Percentiles rank a stretch among this genome's conserved stretches.
phyloP scores from a whole-genome alignment of 2,797 vertebrate species.

The Chaunax sp. region DNA sequence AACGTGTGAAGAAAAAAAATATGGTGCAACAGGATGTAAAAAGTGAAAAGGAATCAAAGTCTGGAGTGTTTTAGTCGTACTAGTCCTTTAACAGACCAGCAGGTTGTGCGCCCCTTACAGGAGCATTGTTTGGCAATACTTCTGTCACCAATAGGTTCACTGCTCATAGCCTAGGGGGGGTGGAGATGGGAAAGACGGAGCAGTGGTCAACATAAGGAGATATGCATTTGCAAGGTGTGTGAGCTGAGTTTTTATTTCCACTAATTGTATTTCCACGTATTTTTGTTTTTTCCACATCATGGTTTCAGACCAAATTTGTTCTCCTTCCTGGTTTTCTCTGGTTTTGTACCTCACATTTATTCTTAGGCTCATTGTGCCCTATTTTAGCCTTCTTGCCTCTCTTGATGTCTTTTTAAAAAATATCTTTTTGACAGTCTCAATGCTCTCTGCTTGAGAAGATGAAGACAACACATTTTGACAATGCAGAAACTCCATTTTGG shows the following conservation, averaged over 20 bases:
- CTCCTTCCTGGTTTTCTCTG: slow-evolving; percentile 8
- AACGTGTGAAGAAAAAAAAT: slow-evolving; percentile 51
- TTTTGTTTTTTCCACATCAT: slow-evolving; percentile 9
- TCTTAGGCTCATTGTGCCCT: neutral
- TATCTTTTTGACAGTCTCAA: neutral
- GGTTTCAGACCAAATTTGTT: slow-evolving; percentile 44
- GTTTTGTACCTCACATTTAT: slow-evolving; percentile 25
- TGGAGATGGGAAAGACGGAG: slow-evolving; percentile 7
- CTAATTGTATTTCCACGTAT: neutral
- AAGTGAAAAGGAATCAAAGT: slow-evolving; percentile 35
- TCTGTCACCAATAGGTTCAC: slow-evolving; percentile 26
- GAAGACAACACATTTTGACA: slow-evolving; percentile 3
- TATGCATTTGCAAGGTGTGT: neutral
- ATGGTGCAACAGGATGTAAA: slow-evolving; percentile 39
- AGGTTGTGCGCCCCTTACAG: slow-evolving; percentile 16
- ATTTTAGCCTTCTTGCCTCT: slow-evolving; percentile 1
- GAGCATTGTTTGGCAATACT: slow-evolving; percentile 42
- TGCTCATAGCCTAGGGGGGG: slow-evolving; percentile 34
- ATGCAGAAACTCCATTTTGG: neutral
- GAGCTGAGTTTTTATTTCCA: slow-evolving; percentile 4
- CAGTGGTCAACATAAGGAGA: slow-evolving; percentile 35
- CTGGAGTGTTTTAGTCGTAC: slow-evolving; percentile 8
- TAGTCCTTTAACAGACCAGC: slow-evolving; percentile 19
- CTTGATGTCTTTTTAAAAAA: neutral
- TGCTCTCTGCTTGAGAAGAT: neutral